Evolutionary conservation across 2,797 vertebrate genomes (phyloP).

Genomic region (Brachyalestes nurse): DNA sequence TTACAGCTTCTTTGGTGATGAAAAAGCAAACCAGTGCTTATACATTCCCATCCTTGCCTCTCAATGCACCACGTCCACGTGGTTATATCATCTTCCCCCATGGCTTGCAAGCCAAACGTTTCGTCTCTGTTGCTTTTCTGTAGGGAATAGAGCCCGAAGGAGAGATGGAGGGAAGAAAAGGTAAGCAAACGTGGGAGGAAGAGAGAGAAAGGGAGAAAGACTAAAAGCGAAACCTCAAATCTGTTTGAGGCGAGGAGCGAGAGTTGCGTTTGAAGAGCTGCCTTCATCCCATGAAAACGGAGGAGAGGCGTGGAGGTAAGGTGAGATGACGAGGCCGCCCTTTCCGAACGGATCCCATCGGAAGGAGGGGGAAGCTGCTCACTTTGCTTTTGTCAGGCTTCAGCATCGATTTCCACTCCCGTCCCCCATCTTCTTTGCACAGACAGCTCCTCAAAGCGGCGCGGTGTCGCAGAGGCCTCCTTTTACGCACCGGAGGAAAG

Average conservation of each 20-base stretch:
- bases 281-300: background rate
- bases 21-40: background rate
- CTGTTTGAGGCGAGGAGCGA: background rate
- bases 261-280: background rate
- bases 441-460: background rate
- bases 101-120: no score
- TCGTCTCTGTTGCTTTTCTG: background rate
- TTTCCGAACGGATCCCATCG: background rate
- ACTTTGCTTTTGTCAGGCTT: slow-evolving; percentile 7
- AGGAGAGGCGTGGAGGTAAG: slow-evolving; percentile 12
- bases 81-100: background rate
- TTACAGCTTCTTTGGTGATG: background rate
- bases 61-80: background rate
- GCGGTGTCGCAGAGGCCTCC: slow-evolving; percentile 5
- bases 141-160: background rate
- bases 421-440: background rate
- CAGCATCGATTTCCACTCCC: background rate
- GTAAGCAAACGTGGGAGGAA: slow-evolving; percentile 2
- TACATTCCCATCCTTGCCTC: background rate
- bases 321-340: slow-evolving; percentile 12
- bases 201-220: background rate
- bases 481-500: slow-evolving; percentile 4
- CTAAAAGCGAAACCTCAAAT: background rate
- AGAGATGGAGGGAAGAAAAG: background rate
- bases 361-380: background rate